These are phyloP conservation scores for Chaunax sp. DNA, from an alignment of 2,797 vertebrate species.

Conservation along the genomic window DNA sequence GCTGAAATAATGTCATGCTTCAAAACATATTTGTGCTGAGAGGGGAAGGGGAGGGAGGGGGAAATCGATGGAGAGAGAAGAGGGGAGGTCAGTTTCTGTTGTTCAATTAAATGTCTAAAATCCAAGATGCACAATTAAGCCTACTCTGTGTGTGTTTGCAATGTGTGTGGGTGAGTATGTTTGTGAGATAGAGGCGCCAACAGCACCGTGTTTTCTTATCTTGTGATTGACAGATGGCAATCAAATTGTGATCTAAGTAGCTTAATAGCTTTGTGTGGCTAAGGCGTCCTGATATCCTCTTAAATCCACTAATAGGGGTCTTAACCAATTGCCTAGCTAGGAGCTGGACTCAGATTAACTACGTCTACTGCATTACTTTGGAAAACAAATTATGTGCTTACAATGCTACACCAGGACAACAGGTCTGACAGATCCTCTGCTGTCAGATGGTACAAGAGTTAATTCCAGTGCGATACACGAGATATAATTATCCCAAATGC, in stretches of 20 bases:
- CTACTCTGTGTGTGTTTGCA: slow-evolving; percentile 1
- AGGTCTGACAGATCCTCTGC: slow-evolving; percentile 37
- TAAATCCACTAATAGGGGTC: slow-evolving; percentile 76
- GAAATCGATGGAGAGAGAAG: slow-evolving; percentile 24
- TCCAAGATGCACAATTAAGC: slow-evolving; percentile 24
- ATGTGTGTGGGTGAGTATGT: slow-evolving; percentile 39
- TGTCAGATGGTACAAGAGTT: slow-evolving; percentile 26
- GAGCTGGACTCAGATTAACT: slow-evolving; percentile 68
- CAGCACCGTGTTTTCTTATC: slow-evolving; percentile 64
- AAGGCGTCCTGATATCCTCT: slow-evolving; percentile 71
- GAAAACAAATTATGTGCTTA: slow-evolving; percentile 71
- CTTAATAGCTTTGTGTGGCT: slow-evolving; percentile 78
- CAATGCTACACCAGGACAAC: slow-evolving; percentile 51
- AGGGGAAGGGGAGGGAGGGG: slow-evolving; percentile 15
- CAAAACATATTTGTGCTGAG: slow-evolving; percentile 73
- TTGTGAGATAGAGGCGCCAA: slow-evolving; percentile 48
- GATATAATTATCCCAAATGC: slow-evolving; percentile 38
- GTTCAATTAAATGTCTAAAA: slow-evolving; percentile 38
- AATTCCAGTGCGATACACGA: slow-evolving; percentile 21
- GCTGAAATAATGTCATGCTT: slow-evolving; percentile 84
- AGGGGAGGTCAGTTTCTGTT: slow-evolving; percentile 57
- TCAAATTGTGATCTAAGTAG: slow-evolving; percentile 77
- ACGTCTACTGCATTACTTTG: slow-evolving; percentile 56
- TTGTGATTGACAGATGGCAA: slow-evolving; percentile 77
- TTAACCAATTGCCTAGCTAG: slow-evolving; percentile 77